phyloP scores from a whole-genome alignment of 2,113 vertebrate species.

The Archocentrus centrarchus region DNA sequence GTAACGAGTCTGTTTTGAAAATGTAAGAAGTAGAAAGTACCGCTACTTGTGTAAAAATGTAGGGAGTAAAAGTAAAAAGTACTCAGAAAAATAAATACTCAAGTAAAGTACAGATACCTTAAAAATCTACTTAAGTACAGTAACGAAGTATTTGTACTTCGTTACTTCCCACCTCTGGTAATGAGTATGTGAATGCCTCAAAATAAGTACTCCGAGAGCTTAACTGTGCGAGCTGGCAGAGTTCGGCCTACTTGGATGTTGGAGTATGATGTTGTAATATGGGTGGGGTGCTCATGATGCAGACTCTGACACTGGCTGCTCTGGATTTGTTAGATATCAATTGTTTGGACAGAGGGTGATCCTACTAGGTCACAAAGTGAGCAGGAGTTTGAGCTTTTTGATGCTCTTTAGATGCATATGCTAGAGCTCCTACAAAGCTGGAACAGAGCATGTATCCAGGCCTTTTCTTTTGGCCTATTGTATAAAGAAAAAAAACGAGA shows the following conservation, averaged over 20 bases:
- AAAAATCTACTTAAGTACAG: too few species aligned
- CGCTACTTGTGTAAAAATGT: too few species aligned
- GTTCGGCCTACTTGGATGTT: slow-evolving; percentile 35
- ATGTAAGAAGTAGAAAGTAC: too few species aligned
- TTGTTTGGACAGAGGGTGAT: slow-evolving; percentile 68
- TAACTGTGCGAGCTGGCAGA: slow-evolving; percentile 18
- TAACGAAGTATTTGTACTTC: too few species aligned
- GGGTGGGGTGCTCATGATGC: slow-evolving; percentile 58
- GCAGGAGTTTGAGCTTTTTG: slow-evolving; percentile 31
- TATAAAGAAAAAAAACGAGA: slow-evolving; percentile 8
- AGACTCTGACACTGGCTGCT: slow-evolving; percentile 52
- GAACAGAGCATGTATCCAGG: slow-evolving; percentile 9
- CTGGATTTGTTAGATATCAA: slow-evolving; percentile 39
- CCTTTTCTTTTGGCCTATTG: slow-evolving; percentile 28
- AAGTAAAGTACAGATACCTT: too few species aligned
- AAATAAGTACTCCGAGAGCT: slow-evolving; percentile 4
- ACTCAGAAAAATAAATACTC: too few species aligned
- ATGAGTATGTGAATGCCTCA: slow-evolving; percentile 39
- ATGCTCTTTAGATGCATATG: slow-evolving; percentile 29
- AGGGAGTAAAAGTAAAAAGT: too few species aligned
- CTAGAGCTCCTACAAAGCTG: slow-evolving; percentile 3
- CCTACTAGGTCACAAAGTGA: slow-evolving; percentile 47
- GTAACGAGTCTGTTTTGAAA: too few species aligned
- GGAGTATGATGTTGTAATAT: slow-evolving; percentile 59
- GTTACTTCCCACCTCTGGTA: too few species aligned